Evolutionary conservation across 2,888 invertebrate genomes (phyloP).

Genomic region (Drosophila leonis): DNA sequence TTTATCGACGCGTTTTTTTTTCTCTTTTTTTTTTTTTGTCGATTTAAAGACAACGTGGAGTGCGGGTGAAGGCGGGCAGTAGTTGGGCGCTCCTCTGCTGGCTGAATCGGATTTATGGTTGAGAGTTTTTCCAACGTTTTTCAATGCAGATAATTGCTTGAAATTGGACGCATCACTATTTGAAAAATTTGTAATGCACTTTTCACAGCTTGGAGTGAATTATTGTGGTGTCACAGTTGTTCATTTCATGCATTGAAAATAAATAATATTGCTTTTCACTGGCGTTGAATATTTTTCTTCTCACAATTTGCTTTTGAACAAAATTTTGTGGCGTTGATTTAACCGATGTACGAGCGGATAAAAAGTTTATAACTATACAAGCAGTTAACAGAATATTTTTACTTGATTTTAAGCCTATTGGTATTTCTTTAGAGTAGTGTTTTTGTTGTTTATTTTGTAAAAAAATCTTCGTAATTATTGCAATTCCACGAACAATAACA

Average conservation of each 20-base stretch:
- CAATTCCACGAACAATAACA: slow-evolving; percentile 97
- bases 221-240: slow-evolving; percentile 46
- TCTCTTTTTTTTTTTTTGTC: slow-evolving; percentile 1
- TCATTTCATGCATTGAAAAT: slow-evolving; percentile 49
- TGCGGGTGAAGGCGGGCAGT: slow-evolving; percentile 42
- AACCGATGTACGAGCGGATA: slow-evolving; percentile 40
- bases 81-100: slow-evolving; percentile 62
- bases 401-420: slow-evolving; percentile 70
- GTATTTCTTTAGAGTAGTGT: slow-evolving; percentile 67
- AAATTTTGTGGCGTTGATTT: slow-evolving; percentile 64
- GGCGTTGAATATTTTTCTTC: slow-evolving; percentile 72
- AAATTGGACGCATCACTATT: slow-evolving; percentile 48
- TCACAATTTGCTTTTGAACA: slow-evolving; percentile 63
- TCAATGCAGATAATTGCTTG: slow-evolving; percentile 43
- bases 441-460: slow-evolving; percentile 81
- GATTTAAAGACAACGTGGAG: slow-evolving; percentile 49
- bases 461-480: slow-evolving; percentile 82
- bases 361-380: slow-evolving; percentile 53
- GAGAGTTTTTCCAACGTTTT: slow-evolving; percentile 53
- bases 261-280: slow-evolving; percentile 73
- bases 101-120: slow-evolving; percentile 47
- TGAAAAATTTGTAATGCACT: slow-evolving; percentile 44
- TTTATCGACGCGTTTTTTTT: slow-evolving; percentile 58
- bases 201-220: slow-evolving; percentile 36
- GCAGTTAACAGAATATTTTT: slow-evolving; percentile 53